Evolutionary conservation across 2,797 vertebrate species (phyloP).

Genomic region (Atherinosoma microstoma): DNA sequence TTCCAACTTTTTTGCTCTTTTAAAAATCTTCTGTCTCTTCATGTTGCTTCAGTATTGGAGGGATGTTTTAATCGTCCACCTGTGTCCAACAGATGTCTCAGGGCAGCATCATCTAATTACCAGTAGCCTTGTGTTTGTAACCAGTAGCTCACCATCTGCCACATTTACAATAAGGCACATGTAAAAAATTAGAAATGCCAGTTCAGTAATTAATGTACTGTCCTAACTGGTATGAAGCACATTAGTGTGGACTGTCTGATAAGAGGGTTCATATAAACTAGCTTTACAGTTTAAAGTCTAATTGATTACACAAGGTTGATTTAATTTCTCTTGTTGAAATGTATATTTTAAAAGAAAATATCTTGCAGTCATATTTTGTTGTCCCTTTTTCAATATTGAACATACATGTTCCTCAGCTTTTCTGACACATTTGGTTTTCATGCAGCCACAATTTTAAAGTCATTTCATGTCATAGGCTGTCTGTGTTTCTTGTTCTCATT

Average conservation of each 20-base stretch:
- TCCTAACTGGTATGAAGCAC: constrained; percentile 20
- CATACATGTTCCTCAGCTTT: neutral
- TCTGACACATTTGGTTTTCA: constrained; percentile 46
- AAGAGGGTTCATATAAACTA: constrained; percentile 30
- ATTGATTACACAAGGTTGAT: constrained; percentile 13
- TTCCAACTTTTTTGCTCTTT: constrained; percentile 22
- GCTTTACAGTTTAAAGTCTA: constrained; percentile 8
- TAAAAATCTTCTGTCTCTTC: constrained; percentile 15
- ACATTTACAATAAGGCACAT: constrained; percentile 76
- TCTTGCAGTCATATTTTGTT: neutral
- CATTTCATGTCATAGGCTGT: constrained; percentile 16
- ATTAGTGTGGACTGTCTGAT: constrained; percentile 14
- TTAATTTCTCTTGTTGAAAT: constrained; percentile 3
- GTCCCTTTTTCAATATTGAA: too few relatives aligned
- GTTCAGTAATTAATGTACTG: constrained; percentile 29
- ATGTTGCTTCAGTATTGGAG: constrained; percentile 6
- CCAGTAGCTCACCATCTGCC: constrained; percentile 44
- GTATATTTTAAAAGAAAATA: neutral
- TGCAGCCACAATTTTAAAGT: constrained; percentile 34
- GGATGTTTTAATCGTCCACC: constrained; percentile 26
- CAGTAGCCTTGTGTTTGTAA: constrained; percentile 37
- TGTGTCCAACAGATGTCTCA: constrained; percentile 41
- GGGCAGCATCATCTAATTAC: constrained; percentile 29
- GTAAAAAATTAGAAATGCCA: constrained; percentile 52
- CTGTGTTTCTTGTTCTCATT: constrained; percentile 40